Evolutionary conservation across 1,140 invertebrate genomes (phyloP).

Genomic region (Ctenoplectra terminalis): DNA sequence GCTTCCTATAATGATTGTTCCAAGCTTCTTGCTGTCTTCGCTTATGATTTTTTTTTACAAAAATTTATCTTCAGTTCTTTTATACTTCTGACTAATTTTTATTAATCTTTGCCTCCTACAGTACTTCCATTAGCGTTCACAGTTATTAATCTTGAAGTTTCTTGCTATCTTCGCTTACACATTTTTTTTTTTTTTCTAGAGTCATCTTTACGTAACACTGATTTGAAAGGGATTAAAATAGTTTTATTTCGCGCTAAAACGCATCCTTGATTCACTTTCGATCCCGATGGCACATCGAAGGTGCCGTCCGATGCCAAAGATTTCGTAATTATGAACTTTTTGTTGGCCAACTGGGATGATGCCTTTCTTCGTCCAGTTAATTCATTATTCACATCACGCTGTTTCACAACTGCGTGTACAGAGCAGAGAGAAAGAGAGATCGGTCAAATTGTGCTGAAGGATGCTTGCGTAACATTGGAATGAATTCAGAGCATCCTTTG

Average conservation of each 20-base stretch:
- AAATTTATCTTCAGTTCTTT: no score
- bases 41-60: no score
- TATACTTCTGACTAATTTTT: no score
- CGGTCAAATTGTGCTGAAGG: conserved; percentile 16
- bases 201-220: not conserved
- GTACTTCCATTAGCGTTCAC: no score
- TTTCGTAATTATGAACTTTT: conserved; percentile 26
- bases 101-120: no score
- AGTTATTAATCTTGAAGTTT: no score
- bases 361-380: conserved; percentile 9
- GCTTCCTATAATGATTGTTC: no score
- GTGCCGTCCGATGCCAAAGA: not conserved
- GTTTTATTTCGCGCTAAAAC: not conserved
- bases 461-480: conserved; percentile 20
- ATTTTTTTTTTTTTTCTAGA: not conserved
- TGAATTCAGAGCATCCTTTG: conserved; percentile 38
- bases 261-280: conserved; percentile 14
- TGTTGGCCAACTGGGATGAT: not conserved
- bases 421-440: not conserved
- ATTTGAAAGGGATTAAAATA: not conserved
- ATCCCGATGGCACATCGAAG: conserved; percentile 1
- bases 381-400: conserved; percentile 27
- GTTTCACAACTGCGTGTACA: conserved; percentile 10
- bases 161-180: not conserved
- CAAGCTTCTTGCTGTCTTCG: no score